phyloP scores from a whole-genome alignment of 2,113 vertebrate species.

The Chaenocephalus aceratus region DNA sequence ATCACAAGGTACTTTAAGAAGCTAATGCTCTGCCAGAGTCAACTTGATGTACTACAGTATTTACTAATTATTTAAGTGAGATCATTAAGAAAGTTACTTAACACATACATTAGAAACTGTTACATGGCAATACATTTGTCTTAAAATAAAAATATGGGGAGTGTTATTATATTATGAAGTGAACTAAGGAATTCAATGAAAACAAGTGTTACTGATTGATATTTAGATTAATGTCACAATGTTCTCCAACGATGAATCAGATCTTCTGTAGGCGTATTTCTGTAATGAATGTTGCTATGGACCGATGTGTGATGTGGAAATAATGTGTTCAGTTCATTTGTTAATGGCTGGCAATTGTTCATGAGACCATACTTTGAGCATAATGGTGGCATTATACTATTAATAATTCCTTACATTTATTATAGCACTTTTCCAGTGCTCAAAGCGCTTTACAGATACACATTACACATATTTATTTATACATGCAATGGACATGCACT shows the following conservation, averaged over 20 bases:
- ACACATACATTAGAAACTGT: conserved; percentile 13
- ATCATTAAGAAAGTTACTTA: conserved; percentile 3
- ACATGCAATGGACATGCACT: no score
- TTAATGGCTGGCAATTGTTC: neutral
- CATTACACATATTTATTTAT: no score
- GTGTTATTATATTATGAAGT: neutral
- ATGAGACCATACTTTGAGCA: neutral
- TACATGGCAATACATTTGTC: conserved; percentile 3
- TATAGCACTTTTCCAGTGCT: no score
- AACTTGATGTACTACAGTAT: neutral
- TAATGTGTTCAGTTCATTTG: neutral
- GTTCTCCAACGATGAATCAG: conserved; percentile 4
- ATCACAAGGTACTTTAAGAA: neutral
- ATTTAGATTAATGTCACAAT: conserved; percentile 40
- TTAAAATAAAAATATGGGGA: conserved; percentile 1
- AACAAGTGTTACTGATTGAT: conserved; percentile 22
- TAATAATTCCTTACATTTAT: no score
- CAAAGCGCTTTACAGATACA: no score
- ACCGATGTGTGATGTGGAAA: neutral
- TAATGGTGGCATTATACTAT: neutral
- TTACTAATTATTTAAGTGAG: conserved; percentile 3
- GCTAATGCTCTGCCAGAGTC: neutral
- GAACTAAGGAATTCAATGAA: conserved; percentile 2
- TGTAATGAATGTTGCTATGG: neutral
- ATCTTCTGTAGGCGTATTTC: neutral